A percentile compares a stretch with the other conserved stretches of the same genome.
Evolutionary conservation across 2,113 vertebrate species (phyloP).

Genomic region (Anhinga anhinga): DNA sequence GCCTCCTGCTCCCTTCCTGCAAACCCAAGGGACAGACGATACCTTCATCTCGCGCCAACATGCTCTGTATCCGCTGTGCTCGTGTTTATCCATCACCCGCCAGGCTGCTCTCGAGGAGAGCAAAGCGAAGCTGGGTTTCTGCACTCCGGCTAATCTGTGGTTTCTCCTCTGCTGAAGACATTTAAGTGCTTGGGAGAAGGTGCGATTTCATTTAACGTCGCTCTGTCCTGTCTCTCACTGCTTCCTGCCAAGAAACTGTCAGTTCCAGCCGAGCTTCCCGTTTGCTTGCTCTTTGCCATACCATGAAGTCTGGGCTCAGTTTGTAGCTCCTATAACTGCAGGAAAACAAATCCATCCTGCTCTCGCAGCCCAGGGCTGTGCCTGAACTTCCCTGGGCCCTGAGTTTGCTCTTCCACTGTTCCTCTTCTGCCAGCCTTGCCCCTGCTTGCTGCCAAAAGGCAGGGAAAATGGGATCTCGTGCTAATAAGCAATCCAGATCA

Average conservation of each 20-base stretch:
- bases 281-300: conserved; percentile 59
- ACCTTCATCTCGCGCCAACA: rapidly evolving
- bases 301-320: conserved; percentile 52
- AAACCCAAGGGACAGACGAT: neutral
- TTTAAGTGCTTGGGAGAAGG: conserved; percentile 17
- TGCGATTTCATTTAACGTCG: neutral
- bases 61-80: neutral
- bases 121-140: neutral
- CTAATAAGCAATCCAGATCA: neutral
- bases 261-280: neutral
- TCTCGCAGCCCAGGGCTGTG: neutral
- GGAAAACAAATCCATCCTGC: conserved; percentile 23
- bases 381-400: neutral
- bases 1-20: neutral
- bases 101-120: neutral
- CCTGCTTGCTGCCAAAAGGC: neutral
- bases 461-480: neutral
- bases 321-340: conserved; percentile 13
- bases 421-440: neutral
- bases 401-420: neutral
- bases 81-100: neutral
- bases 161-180: conserved; percentile 26
- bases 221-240: conserved; percentile 20
- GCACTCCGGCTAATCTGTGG: neutral
- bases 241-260: conserved; percentile 56